Base-by-base conservation (phyloP, 2,888 invertebrate species). In the Andrena camellia region DNA sequence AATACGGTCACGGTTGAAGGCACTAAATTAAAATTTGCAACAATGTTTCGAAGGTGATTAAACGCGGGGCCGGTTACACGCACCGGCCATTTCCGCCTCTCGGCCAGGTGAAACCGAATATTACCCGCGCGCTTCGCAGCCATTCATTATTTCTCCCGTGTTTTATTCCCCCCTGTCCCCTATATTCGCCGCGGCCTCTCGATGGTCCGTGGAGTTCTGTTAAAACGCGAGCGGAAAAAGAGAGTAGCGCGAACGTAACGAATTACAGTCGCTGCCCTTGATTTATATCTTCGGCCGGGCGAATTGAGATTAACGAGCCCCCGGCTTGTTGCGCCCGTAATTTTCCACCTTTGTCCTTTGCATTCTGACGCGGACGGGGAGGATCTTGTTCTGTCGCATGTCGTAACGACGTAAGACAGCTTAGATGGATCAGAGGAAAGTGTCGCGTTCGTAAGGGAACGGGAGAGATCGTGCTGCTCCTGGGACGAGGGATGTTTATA, bases 241-340 rank as follows among this genome's bases (percentile, higher is more conserved):
- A 48, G 31, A 76, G 64, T 23, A 33, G 62, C 3, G 10, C 31
- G 52, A 52, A 74, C 75, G 67, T 62, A 81, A 82, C 81, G 81
- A 82, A 71, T 76, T 57, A 60, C 64, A 68, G 66, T 33, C 66
- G 77, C 64, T 81, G 57, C 50, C 52, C 54, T 69, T 83, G 83
- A 78, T 83, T 83, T 82, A 78, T 83, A 82, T 73, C 70, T 81
- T 72, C 23, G 71, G 57, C 48, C 20, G n/a, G 52, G 73, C 20
- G 78, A 82, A 78, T 83, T 69, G 82, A 78, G 78, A 83, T 83
- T 83, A 82, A 83, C 82, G 83, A 82, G 82, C 57, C 35, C 42
- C 62, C 67, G 59, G 67, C 63, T 66, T 31, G 72, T 72, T 68
- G 31, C 50, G 68, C 48, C 23, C 26, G 57, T 70, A 70, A 70